A percentile compares a stretch with the other conserved stretches of the same genome.
These are phyloP conservation scores for Acronicta leporina DNA, from an alignment of 2,888 invertebrate species.

Conservation along the genomic window DNA sequence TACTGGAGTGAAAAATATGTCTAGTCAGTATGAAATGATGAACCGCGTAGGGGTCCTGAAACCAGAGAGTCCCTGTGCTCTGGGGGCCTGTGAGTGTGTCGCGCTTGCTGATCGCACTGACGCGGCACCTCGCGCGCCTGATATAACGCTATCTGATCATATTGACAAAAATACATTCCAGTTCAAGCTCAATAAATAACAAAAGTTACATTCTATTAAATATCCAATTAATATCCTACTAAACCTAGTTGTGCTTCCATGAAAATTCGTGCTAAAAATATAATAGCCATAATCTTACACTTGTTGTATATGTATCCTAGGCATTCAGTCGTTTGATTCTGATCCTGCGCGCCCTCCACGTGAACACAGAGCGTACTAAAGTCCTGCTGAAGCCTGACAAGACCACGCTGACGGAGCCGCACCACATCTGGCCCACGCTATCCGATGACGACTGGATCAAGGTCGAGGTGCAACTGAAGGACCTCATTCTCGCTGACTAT, in stretches of 20 bases:
- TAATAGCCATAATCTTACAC: no score
- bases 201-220: no score
- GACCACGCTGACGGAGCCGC: constrained; percentile 99
- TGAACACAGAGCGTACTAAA: constrained; percentile 99
- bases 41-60: constrained; percentile 88
- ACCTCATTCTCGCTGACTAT: constrained; percentile 99
- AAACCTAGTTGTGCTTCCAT: no score
- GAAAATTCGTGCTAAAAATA: no score
- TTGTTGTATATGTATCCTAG: constrained; percentile 65
- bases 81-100: constrained; percentile 66
- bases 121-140: constrained; percentile 58
- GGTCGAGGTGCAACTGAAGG: constrained; percentile 99
- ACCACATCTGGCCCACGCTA: constrained; percentile 99
- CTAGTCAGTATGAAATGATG: constrained; percentile 70
- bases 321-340: constrained; percentile 99
- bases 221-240: no score
- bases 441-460: constrained; percentile 99
- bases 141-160: constrained; percentile 80
- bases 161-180: constrained; percentile 12
- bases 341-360: constrained; percentile 98
- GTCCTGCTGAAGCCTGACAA: constrained; percentile 99
- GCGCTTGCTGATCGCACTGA: constrained; percentile 68
- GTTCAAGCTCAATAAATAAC: no score
- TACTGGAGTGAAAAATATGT: no score
- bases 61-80: constrained; percentile 82